These are phyloP conservation scores for Philereme transversata DNA, from an alignment of 2,888 invertebrate genomes.

Conservation along the genomic window DNA sequence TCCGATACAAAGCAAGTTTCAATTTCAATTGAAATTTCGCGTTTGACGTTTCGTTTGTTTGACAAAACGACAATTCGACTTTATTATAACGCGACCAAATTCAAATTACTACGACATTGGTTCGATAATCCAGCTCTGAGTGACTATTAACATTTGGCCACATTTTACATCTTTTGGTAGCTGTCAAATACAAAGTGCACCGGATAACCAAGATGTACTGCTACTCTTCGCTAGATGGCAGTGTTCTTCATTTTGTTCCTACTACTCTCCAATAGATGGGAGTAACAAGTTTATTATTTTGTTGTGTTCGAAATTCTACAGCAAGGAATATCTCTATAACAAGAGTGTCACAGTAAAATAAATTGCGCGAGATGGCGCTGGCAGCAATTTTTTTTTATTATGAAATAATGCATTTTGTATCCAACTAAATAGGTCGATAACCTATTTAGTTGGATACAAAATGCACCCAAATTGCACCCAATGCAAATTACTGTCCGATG, in stretches of 20 bases:
- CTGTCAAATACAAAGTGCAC: constrained; percentile 31
- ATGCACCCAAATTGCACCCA: too few relatives aligned
- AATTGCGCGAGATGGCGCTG: not conserved
- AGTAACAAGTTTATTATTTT: not conserved
- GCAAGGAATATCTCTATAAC: not conserved
- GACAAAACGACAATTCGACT: not conserved
- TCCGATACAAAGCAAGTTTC: constrained; percentile 55
- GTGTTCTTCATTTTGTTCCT: constrained; percentile 9
- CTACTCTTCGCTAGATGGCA: constrained; percentile 25
- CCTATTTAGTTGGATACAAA: too few relatives aligned
- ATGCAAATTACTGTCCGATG: too few relatives aligned
- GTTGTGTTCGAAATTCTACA: too few relatives aligned
- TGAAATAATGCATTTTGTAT: too few relatives aligned
- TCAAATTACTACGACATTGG: not conserved
- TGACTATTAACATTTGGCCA: constrained; percentile 3
- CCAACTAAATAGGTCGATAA: too few relatives aligned
- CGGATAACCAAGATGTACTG: constrained; percentile 28
- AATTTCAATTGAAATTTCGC: constrained; percentile 34
- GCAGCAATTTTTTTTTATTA: not conserved
- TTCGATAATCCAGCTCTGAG: fast-evolving
- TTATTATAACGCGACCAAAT: constrained; percentile 2
- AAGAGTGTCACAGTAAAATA: not conserved
- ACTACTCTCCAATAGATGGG: constrained; percentile 49
- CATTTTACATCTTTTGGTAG: constrained; percentile 1
- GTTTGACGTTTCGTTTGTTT: constrained; percentile 42